These are phyloP conservation scores for Lytechinus variegatus DNA, from an alignment of 35 echinoderm and acorn worm genomes.

Conservation along the genomic window DNA sequence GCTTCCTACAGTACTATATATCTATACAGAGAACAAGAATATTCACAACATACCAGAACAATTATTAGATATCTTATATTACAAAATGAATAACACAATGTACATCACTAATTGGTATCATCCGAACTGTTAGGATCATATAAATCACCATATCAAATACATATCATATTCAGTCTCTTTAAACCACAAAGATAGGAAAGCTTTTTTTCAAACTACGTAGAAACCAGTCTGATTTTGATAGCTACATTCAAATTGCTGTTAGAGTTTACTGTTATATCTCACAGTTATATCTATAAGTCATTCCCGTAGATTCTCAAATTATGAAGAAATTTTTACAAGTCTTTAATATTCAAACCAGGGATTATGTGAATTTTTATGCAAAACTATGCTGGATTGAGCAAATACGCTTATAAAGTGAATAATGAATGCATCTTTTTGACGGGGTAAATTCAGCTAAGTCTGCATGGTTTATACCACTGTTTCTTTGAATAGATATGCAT, in stretches of 20 bases:
- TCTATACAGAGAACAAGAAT: not conserved
- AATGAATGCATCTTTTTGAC: too few species aligned
- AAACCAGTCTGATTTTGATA: not conserved
- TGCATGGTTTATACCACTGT: too few species aligned
- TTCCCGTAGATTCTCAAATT: too few species aligned
- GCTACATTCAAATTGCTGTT: not conserved
- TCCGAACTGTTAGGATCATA: not conserved
- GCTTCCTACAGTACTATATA: not conserved
- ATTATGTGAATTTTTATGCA: too few species aligned
- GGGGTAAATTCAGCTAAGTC: too few species aligned
- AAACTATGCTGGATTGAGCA: too few species aligned
- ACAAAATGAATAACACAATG: not conserved
- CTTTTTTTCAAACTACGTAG: not conserved
- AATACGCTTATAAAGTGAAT: too few species aligned
- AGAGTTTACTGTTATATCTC: not conserved
- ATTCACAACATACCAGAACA: not conserved
- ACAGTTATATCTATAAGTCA: not conserved
- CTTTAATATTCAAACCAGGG: too few species aligned
- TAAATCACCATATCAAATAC: not conserved
- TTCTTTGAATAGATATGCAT: too few species aligned
- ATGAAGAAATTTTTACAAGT: too few species aligned
- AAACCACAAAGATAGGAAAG: not conserved
- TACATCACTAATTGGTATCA: not conserved
- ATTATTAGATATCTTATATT: not conserved
- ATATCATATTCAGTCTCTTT: not conserved